phyloP scores from a whole-genome alignment of 2,113 vertebrate species.

The Felis catus region DNA sequence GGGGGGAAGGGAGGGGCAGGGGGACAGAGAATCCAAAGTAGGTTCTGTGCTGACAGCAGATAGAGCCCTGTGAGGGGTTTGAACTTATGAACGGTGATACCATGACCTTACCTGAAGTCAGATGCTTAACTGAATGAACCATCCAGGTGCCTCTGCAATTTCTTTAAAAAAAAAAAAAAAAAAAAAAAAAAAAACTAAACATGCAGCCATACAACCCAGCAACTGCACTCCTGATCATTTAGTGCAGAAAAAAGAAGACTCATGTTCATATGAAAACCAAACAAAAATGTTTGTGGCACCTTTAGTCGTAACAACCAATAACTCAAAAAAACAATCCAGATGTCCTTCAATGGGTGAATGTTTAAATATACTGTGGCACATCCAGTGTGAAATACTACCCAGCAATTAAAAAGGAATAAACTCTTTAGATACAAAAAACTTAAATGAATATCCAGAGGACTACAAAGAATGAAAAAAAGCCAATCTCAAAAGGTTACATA shows the following conservation, averaged over 20 bases:
- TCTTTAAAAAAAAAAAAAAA: not conserved
- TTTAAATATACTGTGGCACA: not conserved
- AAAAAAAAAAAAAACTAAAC: not conserved
- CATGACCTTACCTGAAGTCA: no score
- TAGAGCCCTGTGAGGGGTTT: no score
- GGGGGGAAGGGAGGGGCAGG: no score
- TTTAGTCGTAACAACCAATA: not conserved
- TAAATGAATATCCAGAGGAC: not conserved
- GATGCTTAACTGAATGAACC: no score
- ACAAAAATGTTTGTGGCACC: not conserved
- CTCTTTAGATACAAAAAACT: not conserved
- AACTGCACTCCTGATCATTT: not conserved
- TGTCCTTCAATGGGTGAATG: not conserved
- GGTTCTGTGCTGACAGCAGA: no score
- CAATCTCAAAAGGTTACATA: not conserved
- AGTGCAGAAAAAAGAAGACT: not conserved
- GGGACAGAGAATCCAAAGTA: no score
- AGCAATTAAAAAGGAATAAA: not conserved
- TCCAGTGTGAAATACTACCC: not conserved
- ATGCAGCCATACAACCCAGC: not conserved
- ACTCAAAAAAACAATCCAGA: not conserved
- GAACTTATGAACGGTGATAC: no score
- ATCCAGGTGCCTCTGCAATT: no score
- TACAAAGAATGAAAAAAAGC: not conserved
- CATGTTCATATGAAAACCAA: not conserved